These are phyloP conservation scores for Garra rufa DNA, from an alignment of 2,113 vertebrate species.

Conservation along the genomic window DNA sequence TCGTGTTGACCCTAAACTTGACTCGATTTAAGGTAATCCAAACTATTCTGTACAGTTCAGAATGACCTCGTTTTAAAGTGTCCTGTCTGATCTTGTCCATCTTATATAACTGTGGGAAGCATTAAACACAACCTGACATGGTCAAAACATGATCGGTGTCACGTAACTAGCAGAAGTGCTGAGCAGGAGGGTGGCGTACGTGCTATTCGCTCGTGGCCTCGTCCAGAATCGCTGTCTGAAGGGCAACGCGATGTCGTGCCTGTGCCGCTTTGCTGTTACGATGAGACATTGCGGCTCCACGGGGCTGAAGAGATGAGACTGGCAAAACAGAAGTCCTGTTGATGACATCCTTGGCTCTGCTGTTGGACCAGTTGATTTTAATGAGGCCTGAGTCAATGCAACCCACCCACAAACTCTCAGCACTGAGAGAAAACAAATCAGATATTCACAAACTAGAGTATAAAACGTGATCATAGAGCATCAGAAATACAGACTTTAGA, in stretches of 20 bases:
- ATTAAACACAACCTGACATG: slow-evolving; percentile 43
- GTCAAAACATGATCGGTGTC: slow-evolving; percentile 32
- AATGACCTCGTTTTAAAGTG: not conserved
- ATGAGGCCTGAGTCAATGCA: not conserved
- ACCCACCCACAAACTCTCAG: too few species aligned
- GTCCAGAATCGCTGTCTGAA: not conserved
- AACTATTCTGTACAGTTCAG: not conserved
- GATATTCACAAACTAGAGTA: not conserved
- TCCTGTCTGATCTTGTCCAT: not conserved
- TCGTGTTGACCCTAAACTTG: not conserved
- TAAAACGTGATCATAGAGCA: not conserved
- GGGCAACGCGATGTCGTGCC: not conserved
- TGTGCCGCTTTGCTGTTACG: not conserved
- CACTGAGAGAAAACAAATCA: not conserved
- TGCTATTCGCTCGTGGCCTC: not conserved
- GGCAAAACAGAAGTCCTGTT: not conserved
- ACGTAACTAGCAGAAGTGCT: slow-evolving; percentile 8
- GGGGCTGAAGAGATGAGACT: not conserved
- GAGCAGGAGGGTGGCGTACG: not conserved
- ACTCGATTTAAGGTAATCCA: not conserved
- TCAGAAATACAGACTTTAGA: not conserved
- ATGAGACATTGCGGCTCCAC: slow-evolving; percentile 3
- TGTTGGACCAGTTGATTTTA: not conserved
- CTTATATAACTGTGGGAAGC: not conserved
- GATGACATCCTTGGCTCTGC: not conserved